Percentiles rank a stretch among this genome's conserved stretches.
Evolutionary conservation across 2,888 invertebrate species (phyloP).

Genomic region (Mayetiola destructor): DNA sequence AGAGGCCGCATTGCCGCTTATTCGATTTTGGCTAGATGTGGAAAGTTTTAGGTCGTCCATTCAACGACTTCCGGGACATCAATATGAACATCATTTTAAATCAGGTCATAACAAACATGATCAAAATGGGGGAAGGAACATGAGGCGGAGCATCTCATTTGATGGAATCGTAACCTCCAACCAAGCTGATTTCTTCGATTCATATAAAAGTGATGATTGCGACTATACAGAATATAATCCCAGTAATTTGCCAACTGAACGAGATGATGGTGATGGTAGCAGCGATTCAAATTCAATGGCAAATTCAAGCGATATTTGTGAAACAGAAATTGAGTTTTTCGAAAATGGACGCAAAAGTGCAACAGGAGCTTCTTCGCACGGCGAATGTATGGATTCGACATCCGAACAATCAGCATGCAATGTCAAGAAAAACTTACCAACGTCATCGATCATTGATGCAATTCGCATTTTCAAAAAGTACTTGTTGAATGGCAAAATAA

Average conservation of each 20-base stretch:
- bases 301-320: slow-evolving; percentile 1
- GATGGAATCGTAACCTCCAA: neutral
- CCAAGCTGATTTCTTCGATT: slow-evolving; percentile 22
- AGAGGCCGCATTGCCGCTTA: slow-evolving; percentile 46
- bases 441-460: slow-evolving; percentile 27
- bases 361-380: neutral
- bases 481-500: slow-evolving; percentile 28
- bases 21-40: slow-evolving; percentile 64
- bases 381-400: neutral
- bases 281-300: slow-evolving; percentile 4
- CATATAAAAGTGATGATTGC: slow-evolving; percentile 29
- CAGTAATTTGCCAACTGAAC: slow-evolving; percentile 24
- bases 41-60: slow-evolving; percentile 46
- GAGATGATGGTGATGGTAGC: slow-evolving; percentile 21
- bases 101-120: neutral
- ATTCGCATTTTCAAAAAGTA: slow-evolving; percentile 34
- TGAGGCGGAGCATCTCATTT: neutral
- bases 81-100: slow-evolving; percentile 15
- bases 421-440: slow-evolving; percentile 14
- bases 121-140: neutral
- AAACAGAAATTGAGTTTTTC: slow-evolving; percentile 20
- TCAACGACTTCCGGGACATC: too few relatives aligned
- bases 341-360: slow-evolving; percentile 6
- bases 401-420: neutral
- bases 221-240: slow-evolving; percentile 23